These are phyloP conservation scores for Strigamia maritima DNA, from an alignment of 2,888 invertebrate genomes.

Conservation along the genomic window DNA sequence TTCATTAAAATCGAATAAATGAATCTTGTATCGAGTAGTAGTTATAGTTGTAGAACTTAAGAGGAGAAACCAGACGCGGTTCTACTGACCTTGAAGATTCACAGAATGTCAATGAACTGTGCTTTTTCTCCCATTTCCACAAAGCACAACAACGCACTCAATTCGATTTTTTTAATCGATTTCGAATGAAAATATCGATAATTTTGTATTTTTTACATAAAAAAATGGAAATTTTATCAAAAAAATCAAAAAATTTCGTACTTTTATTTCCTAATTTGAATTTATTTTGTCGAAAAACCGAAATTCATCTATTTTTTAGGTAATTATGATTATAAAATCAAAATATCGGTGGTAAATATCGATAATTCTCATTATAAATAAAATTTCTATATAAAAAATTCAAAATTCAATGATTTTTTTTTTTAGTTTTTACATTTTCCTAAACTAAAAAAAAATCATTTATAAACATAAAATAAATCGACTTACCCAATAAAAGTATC, in stretches of 20 bases:
- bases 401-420: background rate
- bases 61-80: background rate
- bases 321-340: no score
- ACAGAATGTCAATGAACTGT: background rate
- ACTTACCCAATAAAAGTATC: conserved; percentile 61
- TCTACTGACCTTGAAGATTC: background rate
- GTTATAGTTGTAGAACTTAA: background rate
- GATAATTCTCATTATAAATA: background rate
- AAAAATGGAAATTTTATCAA: no score
- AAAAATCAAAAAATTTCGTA: background rate
- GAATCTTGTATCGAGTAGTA: background rate
- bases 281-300: no score
- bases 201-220: no score
- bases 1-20: no score
- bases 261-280: no score
- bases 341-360: no score
- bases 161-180: background rate
- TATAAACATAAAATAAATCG: background rate
- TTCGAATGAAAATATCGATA: no score
- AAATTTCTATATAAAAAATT: background rate
- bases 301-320: no score
- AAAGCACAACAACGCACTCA: background rate
- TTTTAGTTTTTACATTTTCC: no score
- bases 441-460: background rate
- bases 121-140: background rate